Evolutionary conservation across 1,140 invertebrate genomes (phyloP).

Genomic region (Platyura marginata): DNA sequence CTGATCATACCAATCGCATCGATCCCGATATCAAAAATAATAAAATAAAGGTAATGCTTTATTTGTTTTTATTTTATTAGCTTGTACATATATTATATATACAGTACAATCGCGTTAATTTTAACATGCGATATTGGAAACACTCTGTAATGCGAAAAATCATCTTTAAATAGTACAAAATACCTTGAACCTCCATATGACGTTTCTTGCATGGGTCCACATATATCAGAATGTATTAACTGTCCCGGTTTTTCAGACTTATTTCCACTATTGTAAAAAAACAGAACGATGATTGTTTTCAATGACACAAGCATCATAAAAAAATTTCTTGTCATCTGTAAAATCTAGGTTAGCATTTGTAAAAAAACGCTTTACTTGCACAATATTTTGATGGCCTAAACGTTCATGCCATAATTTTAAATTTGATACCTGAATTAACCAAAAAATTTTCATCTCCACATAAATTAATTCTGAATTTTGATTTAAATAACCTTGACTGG

Average conservation of each 20-base stretch:
- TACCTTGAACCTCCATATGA: constrained; percentile 18
- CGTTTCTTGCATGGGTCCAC: constrained; percentile 23
- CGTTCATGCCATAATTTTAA: constrained; percentile 21
- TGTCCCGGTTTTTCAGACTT: constrained; percentile 17
- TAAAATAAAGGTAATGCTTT: no score
- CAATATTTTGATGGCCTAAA: constrained; percentile 23
- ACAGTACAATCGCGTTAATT: no score
- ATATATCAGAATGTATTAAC: no score
- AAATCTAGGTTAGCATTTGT: constrained; percentile 13
- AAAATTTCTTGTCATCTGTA: constrained; percentile 3
- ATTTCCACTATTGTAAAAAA: constrained; percentile 11
- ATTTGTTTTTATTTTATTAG: no score
- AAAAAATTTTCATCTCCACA: constrained; percentile 3
- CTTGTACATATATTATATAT: no score
- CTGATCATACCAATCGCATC: no score
- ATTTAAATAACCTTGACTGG: constrained; percentile 9
- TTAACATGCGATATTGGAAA: no score
- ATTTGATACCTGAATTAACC: constrained; percentile 3
- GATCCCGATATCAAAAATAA: no score
- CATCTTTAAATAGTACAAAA: constrained; percentile 20
- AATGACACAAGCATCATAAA: constrained; percentile 16
- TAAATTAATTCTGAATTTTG: constrained; percentile 6
- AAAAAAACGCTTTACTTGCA: constrained; percentile 17
- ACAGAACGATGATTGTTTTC: constrained; percentile 19
- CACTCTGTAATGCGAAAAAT: no score